Percentiles rank a stretch among this genome's conserved stretches.
phyloP scores from a whole-genome alignment of 2,113 vertebrate species.

The Bos javanicus region DNA sequence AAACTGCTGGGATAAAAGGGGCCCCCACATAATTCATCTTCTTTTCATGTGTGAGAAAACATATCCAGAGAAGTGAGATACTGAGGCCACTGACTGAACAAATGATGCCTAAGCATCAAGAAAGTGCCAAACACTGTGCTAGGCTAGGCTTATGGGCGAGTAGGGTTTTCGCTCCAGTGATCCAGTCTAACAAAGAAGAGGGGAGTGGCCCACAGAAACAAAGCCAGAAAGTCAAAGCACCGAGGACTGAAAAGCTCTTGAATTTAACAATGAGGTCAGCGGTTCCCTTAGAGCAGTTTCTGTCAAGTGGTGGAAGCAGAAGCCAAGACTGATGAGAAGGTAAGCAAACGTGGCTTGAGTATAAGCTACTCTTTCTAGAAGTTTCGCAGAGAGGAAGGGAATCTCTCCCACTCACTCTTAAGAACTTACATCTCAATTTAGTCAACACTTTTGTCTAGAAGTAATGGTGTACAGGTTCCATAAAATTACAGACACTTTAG shows the following conservation, averaged over 20 bases:
- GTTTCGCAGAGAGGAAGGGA: neutral
- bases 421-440: neutral
- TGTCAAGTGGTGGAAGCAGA: neutral
- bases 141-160: neutral
- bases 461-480: neutral
- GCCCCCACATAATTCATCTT: neutral
- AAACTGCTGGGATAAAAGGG: neutral
- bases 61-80: neutral
- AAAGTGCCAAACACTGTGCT: neutral
- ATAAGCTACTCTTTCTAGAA: neutral
- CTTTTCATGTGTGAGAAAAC: neutral
- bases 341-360: neutral
- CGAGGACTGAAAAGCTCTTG: neutral
- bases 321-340: neutral
- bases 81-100: neutral
- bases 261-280: neutral
- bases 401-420: neutral
- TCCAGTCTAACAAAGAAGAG: neutral
- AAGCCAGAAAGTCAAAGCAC: neutral
- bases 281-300: neutral
- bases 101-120: neutral
- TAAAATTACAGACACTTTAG: neutral
- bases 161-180: neutral
- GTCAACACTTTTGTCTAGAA: conserved; percentile 6
- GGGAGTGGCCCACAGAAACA: neutral